Percentiles rank a stretch among this genome's conserved stretches.
phyloP scores from a whole-genome alignment of 2,113 vertebrate species.

The Protomyctophum bolini region DNA sequence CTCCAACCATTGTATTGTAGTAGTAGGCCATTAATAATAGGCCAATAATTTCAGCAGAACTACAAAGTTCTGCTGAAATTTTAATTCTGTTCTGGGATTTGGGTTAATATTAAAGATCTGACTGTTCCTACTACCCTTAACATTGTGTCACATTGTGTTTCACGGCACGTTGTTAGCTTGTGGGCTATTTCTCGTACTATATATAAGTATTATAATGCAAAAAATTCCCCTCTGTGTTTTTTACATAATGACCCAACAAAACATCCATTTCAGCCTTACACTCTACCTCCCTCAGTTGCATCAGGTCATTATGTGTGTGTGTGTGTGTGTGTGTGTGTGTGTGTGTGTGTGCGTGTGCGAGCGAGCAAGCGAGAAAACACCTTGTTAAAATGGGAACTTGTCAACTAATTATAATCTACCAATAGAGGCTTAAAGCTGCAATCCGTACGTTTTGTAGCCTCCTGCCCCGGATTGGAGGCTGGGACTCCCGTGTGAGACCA shows the following conservation, averaged over 20 bases:
- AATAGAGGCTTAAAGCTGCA: no score
- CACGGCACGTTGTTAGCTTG: neutral
- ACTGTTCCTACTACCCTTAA: neutral
- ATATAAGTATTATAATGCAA: no score
- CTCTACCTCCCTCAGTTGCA: conserved; percentile 34
- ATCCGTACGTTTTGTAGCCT: no score
- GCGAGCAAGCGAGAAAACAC: neutral
- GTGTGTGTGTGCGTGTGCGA: no score
- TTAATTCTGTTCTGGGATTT: no score
- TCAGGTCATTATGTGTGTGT: conserved; percentile 29
- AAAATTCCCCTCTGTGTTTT: neutral
- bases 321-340: neutral
- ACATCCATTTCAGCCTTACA: conserved; percentile 13
- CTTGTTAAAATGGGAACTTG: neutral
- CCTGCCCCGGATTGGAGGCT: neutral
- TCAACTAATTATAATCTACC: no score
- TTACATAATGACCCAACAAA: conserved; percentile 10
- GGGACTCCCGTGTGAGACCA: neutral
- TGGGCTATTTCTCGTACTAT: no score
- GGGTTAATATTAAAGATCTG: no score
- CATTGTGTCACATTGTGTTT: neutral
- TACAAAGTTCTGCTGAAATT: no score
- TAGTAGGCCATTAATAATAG: no score
- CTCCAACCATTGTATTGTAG: no score
- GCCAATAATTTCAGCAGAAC: neutral